phyloP scores from a whole-genome alignment of 1,140 invertebrate species.

The Drosophila lini region DNA sequence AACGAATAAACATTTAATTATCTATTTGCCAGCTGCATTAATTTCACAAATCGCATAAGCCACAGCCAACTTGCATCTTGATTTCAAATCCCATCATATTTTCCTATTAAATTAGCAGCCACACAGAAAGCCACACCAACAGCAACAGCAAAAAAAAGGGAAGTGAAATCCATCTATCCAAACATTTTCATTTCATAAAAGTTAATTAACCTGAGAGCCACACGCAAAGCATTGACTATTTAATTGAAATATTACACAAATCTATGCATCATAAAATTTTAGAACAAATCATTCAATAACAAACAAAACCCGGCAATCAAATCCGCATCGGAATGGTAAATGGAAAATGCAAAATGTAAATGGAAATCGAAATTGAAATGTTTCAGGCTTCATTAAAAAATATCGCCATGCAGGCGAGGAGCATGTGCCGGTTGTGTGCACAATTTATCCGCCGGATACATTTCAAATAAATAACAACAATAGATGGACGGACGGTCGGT shows the following conservation, averaged over 20 bases:
- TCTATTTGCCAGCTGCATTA: not conserved
- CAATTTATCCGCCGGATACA: conserved; percentile 78
- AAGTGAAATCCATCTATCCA: conserved; percentile 53
- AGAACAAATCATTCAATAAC: conserved; percentile 73
- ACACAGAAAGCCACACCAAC: conserved; percentile 22
- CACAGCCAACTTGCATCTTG: not conserved
- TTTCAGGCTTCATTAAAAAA: conserved; percentile 82
- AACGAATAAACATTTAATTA: not conserved
- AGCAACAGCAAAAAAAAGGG: conserved; percentile 14
- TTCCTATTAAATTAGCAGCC: conserved; percentile 27
- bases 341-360: conserved; percentile 29
- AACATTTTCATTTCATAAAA: conserved; percentile 54
- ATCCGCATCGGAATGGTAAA: conserved; percentile 26
- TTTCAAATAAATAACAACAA: conserved; percentile 78
- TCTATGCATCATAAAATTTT: conserved; percentile 75
- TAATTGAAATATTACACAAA: conserved; percentile 82
- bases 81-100: conserved; percentile 25
- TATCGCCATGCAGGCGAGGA: conserved; percentile 33
- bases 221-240: conserved; percentile 67
- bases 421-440: conserved; percentile 34
- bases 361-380: conserved; percentile 63
- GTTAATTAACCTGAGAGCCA: conserved; percentile 49
- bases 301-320: conserved; percentile 59
- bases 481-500: conserved; percentile 29
- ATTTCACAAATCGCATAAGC: not conserved